Percentiles rank a stretch among this genome's conserved stretches.
These are phyloP conservation scores for Uloborus plumipes DNA, from an alignment of 2,888 invertebrate genomes.

Conservation along the genomic window DNA sequence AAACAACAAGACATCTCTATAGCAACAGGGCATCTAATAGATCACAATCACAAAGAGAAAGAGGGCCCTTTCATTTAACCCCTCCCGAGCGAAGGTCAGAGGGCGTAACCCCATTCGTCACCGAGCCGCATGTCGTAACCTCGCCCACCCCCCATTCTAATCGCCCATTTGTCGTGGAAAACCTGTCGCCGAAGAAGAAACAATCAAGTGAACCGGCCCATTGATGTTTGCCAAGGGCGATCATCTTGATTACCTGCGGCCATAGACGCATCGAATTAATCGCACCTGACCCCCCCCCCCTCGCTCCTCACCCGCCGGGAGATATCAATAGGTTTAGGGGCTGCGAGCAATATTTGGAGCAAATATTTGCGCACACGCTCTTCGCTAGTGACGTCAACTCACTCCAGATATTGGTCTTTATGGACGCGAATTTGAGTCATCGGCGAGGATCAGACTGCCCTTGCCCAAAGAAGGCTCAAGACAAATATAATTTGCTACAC, in stretches of 20 bases:
- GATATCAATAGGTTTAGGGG: slow-evolving; percentile 62
- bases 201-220: slow-evolving; percentile 51
- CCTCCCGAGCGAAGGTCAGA: slow-evolving; percentile 47
- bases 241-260: slow-evolving; percentile 62
- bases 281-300: slow-evolving; percentile 53
- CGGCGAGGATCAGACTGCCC: slow-evolving; percentile 16
- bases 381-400: slow-evolving; percentile 50
- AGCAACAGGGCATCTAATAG: slow-evolving; percentile 54
- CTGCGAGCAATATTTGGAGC: slow-evolving; percentile 58
- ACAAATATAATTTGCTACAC: slow-evolving; percentile 61
- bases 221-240: slow-evolving; percentile 61
- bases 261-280: slow-evolving; percentile 51
- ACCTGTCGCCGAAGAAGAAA: slow-evolving; percentile 52
- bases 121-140: slow-evolving; percentile 33
- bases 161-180: slow-evolving; percentile 60
- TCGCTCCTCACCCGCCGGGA: slow-evolving; percentile 19
- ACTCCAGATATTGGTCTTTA: slow-evolving; percentile 60
- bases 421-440: slow-evolving; percentile 62
- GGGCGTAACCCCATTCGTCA: slow-evolving; percentile 63
- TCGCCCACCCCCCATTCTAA: slow-evolving; percentile 42
- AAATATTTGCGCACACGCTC: slow-evolving; percentile 63
- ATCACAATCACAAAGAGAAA: slow-evolving; percentile 48
- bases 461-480: slow-evolving; percentile 46
- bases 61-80: slow-evolving; percentile 51
- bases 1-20: slow-evolving; percentile 61